Conservation (phyloP, 1,140 invertebrate genomes). For the Scaptodrosophila lebanonensis region DNA sequence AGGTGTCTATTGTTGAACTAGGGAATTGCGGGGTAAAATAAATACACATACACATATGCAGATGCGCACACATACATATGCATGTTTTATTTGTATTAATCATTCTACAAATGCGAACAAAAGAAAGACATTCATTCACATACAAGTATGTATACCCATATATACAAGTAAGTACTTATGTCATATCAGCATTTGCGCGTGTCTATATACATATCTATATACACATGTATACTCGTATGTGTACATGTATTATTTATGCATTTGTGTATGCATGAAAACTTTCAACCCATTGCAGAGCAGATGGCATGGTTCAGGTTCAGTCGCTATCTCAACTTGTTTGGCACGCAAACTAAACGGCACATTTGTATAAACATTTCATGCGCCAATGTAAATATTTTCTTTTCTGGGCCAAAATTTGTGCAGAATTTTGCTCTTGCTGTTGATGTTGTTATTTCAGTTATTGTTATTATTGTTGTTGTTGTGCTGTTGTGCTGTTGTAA, state of each 20-base stretch:
- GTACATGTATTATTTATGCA: slow-evolving; percentile 29
- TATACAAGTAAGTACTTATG: neutral
- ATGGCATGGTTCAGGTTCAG: slow-evolving; percentile 23
- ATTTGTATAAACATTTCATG: neutral
- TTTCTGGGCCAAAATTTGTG: slow-evolving; percentile 19
- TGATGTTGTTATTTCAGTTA: too few relatives aligned
- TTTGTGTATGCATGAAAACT: too few relatives aligned
- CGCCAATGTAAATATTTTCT: slow-evolving; percentile 30
- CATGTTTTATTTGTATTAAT: too few relatives aligned
- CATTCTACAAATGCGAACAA: slow-evolving; percentile 38
- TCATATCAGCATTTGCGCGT: slow-evolving; percentile 19
- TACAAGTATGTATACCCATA: slow-evolving; percentile 14
- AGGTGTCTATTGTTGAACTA: neutral
- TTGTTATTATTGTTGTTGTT: too few relatives aligned
- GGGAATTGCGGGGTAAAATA: too few relatives aligned
- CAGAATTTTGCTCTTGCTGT: too few relatives aligned
- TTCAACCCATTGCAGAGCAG: too few relatives aligned
- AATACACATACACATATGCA: too few relatives aligned
- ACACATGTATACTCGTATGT: neutral
- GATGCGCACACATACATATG: too few relatives aligned
- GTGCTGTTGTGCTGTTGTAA: too few relatives aligned
- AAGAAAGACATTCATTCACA: slow-evolving; percentile 61
- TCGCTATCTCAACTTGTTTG: slow-evolving; percentile 44
- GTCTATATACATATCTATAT: neutral
- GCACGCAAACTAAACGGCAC: slow-evolving; percentile 39